Evolutionary conservation across 2,888 invertebrate species (phyloP).

Genomic region (Galerucella nymphaeae): DNA sequence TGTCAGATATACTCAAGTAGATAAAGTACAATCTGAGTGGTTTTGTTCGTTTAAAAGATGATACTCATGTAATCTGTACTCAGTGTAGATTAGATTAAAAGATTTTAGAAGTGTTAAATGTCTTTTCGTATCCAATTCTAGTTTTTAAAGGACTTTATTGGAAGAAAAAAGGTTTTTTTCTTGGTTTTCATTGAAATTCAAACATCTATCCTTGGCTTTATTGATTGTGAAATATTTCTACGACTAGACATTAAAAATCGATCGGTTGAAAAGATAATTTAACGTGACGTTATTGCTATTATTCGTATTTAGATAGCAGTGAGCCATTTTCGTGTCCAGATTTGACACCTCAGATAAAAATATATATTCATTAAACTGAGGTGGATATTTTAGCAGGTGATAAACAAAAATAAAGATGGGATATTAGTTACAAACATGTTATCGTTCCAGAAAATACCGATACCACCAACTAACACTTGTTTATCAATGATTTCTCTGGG

Average conservation of each 20-base stretch:
- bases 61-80: not conserved
- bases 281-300: not conserved
- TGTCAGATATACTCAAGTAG: not conserved
- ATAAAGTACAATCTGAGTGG: slow-evolving; percentile 24
- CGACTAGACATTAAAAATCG: not conserved
- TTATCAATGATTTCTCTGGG: no score
- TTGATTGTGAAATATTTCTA: not conserved
- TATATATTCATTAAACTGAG: slow-evolving; percentile 4
- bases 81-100: not conserved
- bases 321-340: slow-evolving; percentile 4
- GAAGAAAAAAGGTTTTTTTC: no score
- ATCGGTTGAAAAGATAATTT: slow-evolving; percentile 1
- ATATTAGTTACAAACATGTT: not conserved
- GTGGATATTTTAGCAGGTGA: not conserved
- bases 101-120: not conserved
- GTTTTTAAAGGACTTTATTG: no score
- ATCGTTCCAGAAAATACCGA: not conserved
- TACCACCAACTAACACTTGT: no score
- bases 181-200: not conserved
- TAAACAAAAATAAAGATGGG: not conserved
- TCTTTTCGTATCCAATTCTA: not conserved
- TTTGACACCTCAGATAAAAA: slow-evolving; percentile 2
- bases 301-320: slow-evolving; percentile 8
- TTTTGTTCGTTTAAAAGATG: not conserved
- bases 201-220: not conserved